Base-by-base conservation (phyloP, 1,140 invertebrate genomes). In the Drosophila nasuta region DNA sequence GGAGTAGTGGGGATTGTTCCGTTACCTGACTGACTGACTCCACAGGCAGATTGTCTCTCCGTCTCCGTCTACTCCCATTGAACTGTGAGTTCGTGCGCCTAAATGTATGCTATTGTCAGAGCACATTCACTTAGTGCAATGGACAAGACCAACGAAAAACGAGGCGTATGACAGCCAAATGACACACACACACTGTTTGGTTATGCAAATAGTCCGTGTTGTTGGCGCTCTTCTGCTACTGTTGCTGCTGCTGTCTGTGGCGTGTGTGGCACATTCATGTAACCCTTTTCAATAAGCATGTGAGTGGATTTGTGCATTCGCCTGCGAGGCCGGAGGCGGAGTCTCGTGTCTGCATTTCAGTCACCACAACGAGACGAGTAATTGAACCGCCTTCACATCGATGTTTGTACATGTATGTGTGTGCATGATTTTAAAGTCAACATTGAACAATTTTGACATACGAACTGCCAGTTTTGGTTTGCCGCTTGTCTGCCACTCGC, bases 391-490 rank as follows among this genome's bases (percentile, higher is more conserved):
- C 64, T 69, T 60, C 15, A 7, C 38, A 51, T 8, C 28, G 52
- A 49, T 58, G 54, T 81, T 6, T 68, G 68, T 60, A 30, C 54
- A 43, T 30, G 20, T 49, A 46, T 63, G 30, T 59, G 28, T 57
- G 1, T 35, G 25, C 15, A 1, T 82, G 83, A 87, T 82, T 86
- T 86, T 86, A 87, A 87, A 87, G 85, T 78, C 80, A 87, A 89
- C 85, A 81, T 80, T 65, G 77, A 87, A 70, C 54, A 64, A 46
- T 75, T 79, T 62, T 87, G 83, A 87, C 85, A 89, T 75, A 79
- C 76, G 85, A 87, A 80, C 83, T 88, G 82, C 68, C 83, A 83
- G 76, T 78, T 87, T 83, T 72, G 85, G 83, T 89, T 83, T 82
- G 76, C 79, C 82, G 75, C 77, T 75, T 86, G 75, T 72, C 82